These are phyloP conservation scores for Cyphomyrus plagiostoma DNA, from an alignment of 2,113 vertebrate genomes.

Conservation along the genomic window DNA sequence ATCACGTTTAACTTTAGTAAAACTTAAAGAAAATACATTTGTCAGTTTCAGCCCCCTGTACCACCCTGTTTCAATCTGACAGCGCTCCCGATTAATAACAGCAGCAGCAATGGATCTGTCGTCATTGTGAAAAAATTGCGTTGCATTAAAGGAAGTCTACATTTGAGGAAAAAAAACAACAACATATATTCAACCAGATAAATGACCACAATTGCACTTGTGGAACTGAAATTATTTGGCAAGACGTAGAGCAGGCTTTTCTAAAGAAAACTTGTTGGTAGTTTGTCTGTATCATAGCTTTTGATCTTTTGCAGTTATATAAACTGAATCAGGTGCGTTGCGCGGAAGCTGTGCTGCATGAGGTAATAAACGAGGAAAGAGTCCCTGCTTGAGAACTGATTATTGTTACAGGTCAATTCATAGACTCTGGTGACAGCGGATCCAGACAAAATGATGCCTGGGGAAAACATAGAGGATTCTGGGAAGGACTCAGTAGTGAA, in stretches of 20 bases:
- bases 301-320: not conserved
- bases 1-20: not conserved
- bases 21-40: not conserved
- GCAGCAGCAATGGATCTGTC: not conserved
- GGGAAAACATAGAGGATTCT: slow-evolving; percentile 45
- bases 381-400: not conserved
- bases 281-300: not conserved
- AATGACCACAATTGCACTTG: not conserved
- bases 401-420: not conserved
- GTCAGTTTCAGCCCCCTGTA: not conserved
- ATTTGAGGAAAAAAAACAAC: not conserved
- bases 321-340: not conserved
- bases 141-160: not conserved
- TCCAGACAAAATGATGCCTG: slow-evolving; percentile 29
- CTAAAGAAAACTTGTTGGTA: not conserved
- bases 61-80: not conserved
- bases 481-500: slow-evolving; percentile 26
- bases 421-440: slow-evolving; percentile 13
- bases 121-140: not conserved
- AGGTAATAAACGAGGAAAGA: not conserved
- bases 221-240: not conserved
- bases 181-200: not conserved
- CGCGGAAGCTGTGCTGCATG: not conserved
- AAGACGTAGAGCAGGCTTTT: not conserved
- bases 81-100: not conserved